These are phyloP conservation scores for Eumaeus atala DNA, from an alignment of 1,140 invertebrate species.

Conservation along the genomic window DNA sequence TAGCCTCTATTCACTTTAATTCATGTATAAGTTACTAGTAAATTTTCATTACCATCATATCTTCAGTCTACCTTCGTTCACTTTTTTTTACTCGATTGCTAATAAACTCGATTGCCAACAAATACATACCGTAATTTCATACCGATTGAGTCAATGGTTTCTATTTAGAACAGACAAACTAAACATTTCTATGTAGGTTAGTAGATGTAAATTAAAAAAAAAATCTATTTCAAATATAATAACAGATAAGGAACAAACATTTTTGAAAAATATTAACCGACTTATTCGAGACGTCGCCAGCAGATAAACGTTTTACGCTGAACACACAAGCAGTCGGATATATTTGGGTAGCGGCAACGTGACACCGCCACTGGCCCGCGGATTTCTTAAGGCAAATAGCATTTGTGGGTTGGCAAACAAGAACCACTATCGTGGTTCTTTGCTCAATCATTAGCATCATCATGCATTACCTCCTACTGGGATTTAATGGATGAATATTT, in stretches of 20 bases:
- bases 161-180: too few species aligned
- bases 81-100: too few species aligned
- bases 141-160: too few species aligned
- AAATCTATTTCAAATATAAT: neutral
- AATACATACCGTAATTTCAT: too few species aligned
- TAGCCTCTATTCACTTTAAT: neutral
- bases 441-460: neutral
- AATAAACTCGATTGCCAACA: too few species aligned
- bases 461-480: too few species aligned
- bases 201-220: too few species aligned
- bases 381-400: slow-evolving; percentile 53
- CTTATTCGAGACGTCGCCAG: slow-evolving; percentile 34
- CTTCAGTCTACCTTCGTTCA: too few species aligned
- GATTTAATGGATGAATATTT: too few species aligned
- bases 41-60: too few species aligned
- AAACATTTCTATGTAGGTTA: too few species aligned
- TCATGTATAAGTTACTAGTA: too few species aligned
- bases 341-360: slow-evolving; percentile 50
- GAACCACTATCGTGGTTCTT: slow-evolving; percentile 1
- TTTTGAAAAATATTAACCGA: slow-evolving; percentile 29
- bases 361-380: slow-evolving; percentile 49
- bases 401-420: slow-evolving; percentile 53
- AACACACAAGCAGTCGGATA: slow-evolving; percentile 45
- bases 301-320: slow-evolving; percentile 46
- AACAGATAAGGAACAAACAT: slow-evolving; percentile 1